Conservation (phyloP, 2,797 vertebrate species). For the Mormyrops boulengeri region DNA sequence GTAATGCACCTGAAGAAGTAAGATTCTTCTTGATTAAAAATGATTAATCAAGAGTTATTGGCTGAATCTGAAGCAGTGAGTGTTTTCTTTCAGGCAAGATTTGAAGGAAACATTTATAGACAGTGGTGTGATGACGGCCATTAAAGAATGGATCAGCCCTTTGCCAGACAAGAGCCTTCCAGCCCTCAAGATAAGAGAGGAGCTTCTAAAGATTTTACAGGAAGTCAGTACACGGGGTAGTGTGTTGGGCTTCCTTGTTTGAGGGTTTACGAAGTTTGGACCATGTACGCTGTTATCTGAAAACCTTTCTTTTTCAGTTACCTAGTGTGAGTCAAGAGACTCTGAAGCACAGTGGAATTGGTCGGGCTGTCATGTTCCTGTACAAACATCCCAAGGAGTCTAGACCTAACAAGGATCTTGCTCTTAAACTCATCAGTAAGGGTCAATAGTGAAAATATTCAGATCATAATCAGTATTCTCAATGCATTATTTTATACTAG, state of each 20-base stretch:
- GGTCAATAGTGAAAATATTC: not conserved
- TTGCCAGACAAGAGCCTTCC: conserved; percentile 91
- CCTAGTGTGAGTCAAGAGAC: conserved; percentile 97
- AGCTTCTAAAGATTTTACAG: conserved; percentile 88
- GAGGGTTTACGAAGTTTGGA: not conserved
- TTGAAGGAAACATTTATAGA: conserved; percentile 97
- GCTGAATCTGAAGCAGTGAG: not conserved
- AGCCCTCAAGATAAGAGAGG: conserved; percentile 84
- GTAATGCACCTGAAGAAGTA: conserved; percentile 99
- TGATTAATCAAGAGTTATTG: not conserved
- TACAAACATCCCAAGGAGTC: conserved; percentile 99
- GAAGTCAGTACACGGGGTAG: conserved; percentile 65
- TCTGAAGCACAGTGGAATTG: conserved; percentile 94
- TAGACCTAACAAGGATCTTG: conserved; percentile 86
- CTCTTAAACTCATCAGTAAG: conserved; percentile 96
- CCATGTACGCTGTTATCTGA: not conserved
- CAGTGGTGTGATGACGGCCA: conserved; percentile 96
- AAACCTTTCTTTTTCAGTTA: conserved; percentile 59
- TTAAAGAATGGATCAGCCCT: conserved; percentile 97
- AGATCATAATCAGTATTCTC: not conserved
- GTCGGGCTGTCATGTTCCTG: conserved; percentile 93
- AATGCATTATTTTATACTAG: not conserved
- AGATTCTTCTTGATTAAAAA: conserved; percentile 36
- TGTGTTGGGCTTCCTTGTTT: not conserved
- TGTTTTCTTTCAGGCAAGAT: conserved; percentile 73